A percentile compares a stretch with the other conserved stretches of the same genome.
phyloP scores from a whole-genome alignment of 2,797 vertebrate species.

The Monodelphis domestica region DNA sequence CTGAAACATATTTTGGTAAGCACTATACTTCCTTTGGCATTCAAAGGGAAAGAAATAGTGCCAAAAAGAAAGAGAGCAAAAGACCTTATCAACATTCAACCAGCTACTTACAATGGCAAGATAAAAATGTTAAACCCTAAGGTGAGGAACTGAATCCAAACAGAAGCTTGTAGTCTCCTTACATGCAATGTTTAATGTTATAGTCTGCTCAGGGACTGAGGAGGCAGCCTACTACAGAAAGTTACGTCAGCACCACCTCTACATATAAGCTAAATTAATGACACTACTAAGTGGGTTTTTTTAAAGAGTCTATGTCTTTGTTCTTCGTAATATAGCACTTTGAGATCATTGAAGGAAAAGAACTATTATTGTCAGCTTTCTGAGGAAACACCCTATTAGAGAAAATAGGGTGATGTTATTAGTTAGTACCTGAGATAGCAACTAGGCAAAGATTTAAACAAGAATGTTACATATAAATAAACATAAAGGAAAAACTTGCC shows the following conservation, averaged over 20 bases:
- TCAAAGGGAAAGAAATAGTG: slow-evolving; percentile 69
- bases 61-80: slow-evolving; percentile 38
- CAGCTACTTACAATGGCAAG: slow-evolving; percentile 65
- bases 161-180: slow-evolving; percentile 69
- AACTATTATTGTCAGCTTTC: background rate
- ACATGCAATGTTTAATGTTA: background rate
- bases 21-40: slow-evolving; percentile 63
- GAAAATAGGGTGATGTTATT: background rate
- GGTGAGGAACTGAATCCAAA: slow-evolving; percentile 73
- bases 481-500: background rate
- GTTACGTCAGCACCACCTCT: slow-evolving; percentile 13
- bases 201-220: slow-evolving; percentile 62
- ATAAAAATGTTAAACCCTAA: slow-evolving; percentile 74
- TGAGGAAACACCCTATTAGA: background rate
- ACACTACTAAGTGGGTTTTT: background rate
- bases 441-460: background rate
- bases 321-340: slow-evolving; percentile 28
- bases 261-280: background rate
- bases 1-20: slow-evolving; percentile 69
- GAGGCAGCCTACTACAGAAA: slow-evolving; percentile 50
- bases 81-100: slow-evolving; percentile 71
- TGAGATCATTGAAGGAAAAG: slow-evolving; percentile 37
- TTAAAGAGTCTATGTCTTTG: background rate
- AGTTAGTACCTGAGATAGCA: background rate
- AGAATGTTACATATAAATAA: background rate